A percentile compares a stretch with the other conserved stretches of the same genome.
Evolutionary conservation across 2,797 vertebrate species (phyloP).

Genomic region (Parauchenoglanis punctatus): DNA sequence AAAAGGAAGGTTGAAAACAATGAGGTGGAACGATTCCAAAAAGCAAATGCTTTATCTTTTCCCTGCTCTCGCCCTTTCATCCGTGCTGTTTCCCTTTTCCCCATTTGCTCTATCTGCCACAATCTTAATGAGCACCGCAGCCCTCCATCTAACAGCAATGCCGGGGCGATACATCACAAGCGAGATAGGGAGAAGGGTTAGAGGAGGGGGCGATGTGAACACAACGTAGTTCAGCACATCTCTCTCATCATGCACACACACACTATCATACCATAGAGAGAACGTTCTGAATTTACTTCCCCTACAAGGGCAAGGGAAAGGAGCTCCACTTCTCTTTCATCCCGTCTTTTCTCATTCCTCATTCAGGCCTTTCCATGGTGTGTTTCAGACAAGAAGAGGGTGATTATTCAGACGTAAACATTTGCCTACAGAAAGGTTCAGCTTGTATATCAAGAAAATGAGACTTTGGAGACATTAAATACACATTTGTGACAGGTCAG

Average conservation of each 20-base stretch:
- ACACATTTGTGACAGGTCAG: neutral
- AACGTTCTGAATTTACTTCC: neutral
- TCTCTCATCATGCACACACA: neutral
- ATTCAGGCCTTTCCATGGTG: neutral
- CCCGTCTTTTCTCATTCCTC: slow-evolving; percentile 7
- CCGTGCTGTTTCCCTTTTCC: slow-evolving; percentile 68
- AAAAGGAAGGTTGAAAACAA: slow-evolving; percentile 69
- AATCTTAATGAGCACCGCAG: slow-evolving; percentile 81
- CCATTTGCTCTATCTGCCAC: slow-evolving; percentile 77
- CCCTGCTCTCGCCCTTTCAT: slow-evolving; percentile 60
- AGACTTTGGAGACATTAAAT: neutral
- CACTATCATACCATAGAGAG: slow-evolving; percentile 11
- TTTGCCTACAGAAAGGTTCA: neutral
- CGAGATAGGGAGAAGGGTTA: slow-evolving; percentile 61
- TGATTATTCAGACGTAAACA: neutral
- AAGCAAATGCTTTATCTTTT: slow-evolving; percentile 76
- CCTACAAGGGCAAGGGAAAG: slow-evolving; percentile 40
- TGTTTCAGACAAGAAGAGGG: neutral
- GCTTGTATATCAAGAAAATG: neutral
- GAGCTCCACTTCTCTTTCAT: slow-evolving; percentile 3
- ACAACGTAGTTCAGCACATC: slow-evolving; percentile 42
- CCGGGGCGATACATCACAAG: slow-evolving; percentile 71
- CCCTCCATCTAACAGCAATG: slow-evolving; percentile 72
- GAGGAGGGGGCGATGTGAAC: slow-evolving; percentile 64
- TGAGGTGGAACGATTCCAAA: slow-evolving; percentile 79